Base-by-base conservation (phyloP, 2,888 invertebrate species). In the Euzophera pinguis region DNA sequence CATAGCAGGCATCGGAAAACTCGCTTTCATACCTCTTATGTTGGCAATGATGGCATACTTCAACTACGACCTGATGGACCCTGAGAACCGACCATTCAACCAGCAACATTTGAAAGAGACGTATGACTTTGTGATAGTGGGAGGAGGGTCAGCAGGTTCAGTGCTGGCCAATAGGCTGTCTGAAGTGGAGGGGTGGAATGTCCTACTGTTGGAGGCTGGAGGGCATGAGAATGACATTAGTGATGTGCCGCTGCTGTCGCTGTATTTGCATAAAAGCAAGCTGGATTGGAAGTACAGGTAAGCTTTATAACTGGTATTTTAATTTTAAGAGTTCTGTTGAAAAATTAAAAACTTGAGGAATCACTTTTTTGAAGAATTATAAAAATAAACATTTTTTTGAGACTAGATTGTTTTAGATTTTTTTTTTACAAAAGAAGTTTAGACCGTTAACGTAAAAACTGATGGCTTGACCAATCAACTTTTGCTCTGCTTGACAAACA, bases 201-300 rank as follows among this genome's bases (percentile, higher is more conserved):
- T 97, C 0, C 80, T 97, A 45, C 78, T 97, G 9, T 69, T 97
- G 42, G 97, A 97, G 78, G 97, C 97, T 0, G 97, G 97, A 8
- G 96, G 96, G 0, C 95, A 96, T 62, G 97, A 97, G 76, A 96
- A 95, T 0, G 96, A 96, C 71, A 94, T 96, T 47, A 94, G 96
- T 0, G 97, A 97, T 74, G 96, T 97, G 3, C 97, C 97, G 0
- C 91, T 96, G 47, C 81, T 97, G n/a, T 97, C 97, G 39, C 78
- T 97, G 43, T 97, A 96, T 78, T 90, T 97, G 69, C 97, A 97
- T 80, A 96, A 96, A 69, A 97, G 97, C 75, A 95, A 95, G 89
- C 77, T 97, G 68, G 97, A 97, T 79, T 97, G 97, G 97, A 96
- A 96, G 69, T 97, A 96, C 83, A 92, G 94, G 94, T 95, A 73